phyloP scores from a whole-genome alignment of 2,797 vertebrate species.

The Sarcoramphus papa region DNA sequence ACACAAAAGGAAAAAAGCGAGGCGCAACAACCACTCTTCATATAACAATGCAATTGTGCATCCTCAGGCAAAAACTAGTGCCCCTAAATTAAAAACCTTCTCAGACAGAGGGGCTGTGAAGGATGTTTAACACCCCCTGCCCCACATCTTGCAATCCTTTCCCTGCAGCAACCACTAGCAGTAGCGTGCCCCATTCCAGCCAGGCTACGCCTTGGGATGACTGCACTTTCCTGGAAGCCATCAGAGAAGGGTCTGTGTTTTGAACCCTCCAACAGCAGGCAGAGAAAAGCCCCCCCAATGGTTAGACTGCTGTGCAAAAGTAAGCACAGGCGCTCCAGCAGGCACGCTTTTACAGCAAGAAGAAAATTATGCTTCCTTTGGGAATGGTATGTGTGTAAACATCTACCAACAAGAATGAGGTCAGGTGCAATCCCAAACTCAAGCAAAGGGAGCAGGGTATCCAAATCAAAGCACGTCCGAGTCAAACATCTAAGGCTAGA shows the following conservation, averaged over 20 bases:
- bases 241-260: not conserved
- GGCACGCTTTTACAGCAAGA: rapidly evolving
- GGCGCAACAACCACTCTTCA: not conserved
- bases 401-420: not conserved
- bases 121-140: not conserved
- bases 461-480: not conserved
- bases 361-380: not conserved
- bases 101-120: not conserved
- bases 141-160: not conserved
- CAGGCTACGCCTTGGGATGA: not conserved
- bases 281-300: not conserved
- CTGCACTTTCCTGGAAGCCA: no score
- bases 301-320: not conserved
- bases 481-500: not conserved
- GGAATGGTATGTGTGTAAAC: not conserved
- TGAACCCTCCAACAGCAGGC: rapidly evolving
- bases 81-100: not conserved
- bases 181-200: rapidly evolving
- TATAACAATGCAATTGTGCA: not conserved
- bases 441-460: not conserved
- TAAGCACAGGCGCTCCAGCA: not conserved
- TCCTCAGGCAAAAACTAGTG: not conserved
- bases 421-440: not conserved
- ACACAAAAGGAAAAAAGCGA: not conserved
- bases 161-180: not conserved